These are phyloP conservation scores for Cabera pusaria DNA, from an alignment of 2,888 invertebrate genomes.

Conservation along the genomic window DNA sequence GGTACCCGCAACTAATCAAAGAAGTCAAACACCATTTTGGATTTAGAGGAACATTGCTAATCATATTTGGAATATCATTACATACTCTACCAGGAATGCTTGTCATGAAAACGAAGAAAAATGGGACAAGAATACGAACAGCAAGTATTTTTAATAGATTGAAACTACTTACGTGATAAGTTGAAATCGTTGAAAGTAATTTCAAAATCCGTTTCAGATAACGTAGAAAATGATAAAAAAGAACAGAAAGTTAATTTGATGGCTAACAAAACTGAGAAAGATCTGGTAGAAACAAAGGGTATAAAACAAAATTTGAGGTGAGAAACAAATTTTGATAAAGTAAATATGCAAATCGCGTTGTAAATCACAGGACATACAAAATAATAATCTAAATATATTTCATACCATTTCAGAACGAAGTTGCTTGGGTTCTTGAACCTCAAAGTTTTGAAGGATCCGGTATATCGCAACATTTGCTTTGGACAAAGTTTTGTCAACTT, in stretches of 20 bases:
- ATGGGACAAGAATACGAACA: slow-evolving; percentile 45
- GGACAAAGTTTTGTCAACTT: slow-evolving; percentile 85
- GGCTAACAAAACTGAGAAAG: too few species aligned
- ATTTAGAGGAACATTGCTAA: slow-evolving; percentile 84
- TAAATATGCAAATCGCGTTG: too few species aligned
- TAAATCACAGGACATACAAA: too few species aligned
- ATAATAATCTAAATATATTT: too few species aligned
- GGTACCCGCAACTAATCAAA: slow-evolving; percentile 82
- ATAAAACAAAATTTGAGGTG: slow-evolving; percentile 18
- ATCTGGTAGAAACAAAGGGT: not conserved
- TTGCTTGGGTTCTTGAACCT: slow-evolving; percentile 69
- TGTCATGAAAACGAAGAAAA: slow-evolving; percentile 71
- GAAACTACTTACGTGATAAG: too few species aligned
- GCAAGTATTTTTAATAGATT: slow-evolving; percentile 63
- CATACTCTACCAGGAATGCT: slow-evolving; percentile 84
- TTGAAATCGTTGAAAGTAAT: slow-evolving; percentile 6
- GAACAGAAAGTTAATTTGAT: too few species aligned
- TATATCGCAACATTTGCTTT: slow-evolving; percentile 81
- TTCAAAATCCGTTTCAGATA: slow-evolving; percentile 40
- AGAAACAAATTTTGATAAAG: not conserved
- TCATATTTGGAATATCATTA: slow-evolving; percentile 83
- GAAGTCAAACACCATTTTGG: slow-evolving; percentile 78
- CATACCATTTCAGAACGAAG: slow-evolving; percentile 42
- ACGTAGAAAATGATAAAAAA: slow-evolving; percentile 39
- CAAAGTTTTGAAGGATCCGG: slow-evolving; percentile 73